Evolutionary conservation across 2,888 invertebrate genomes (phyloP).

Genomic region (Serripes groenlandicus): DNA sequence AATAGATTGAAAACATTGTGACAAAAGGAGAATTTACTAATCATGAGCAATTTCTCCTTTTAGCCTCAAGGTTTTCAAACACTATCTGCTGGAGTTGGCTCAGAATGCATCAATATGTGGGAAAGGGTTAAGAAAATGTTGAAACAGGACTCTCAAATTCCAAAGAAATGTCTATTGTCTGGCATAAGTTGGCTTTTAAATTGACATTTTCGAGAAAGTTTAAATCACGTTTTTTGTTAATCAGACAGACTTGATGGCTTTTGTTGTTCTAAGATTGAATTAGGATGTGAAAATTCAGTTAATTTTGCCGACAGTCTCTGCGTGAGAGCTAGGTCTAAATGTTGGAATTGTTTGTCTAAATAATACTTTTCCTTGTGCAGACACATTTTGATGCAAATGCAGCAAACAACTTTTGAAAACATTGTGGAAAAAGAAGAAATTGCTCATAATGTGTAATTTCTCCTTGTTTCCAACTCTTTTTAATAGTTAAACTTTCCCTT

Average conservation of each 20-base stretch:
- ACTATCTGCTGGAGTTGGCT: not conserved
- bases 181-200: not conserved
- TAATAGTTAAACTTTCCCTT: too few species aligned
- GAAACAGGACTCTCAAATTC: too few species aligned
- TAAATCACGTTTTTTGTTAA: not conserved
- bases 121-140: not conserved
- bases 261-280: not conserved
- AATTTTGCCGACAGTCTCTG: not conserved
- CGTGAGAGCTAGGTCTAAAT: not conserved
- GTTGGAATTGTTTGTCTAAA: not conserved
- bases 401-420: too few species aligned
- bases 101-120: not conserved
- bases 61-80: not conserved
- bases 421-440: too few species aligned
- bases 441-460: too few species aligned
- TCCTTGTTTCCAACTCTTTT: too few species aligned
- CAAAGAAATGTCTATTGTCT: not conserved
- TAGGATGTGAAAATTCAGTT: not conserved
- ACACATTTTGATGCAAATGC: too few species aligned
- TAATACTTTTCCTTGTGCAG: too few species aligned
- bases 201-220: not conserved
- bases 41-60: not conserved
- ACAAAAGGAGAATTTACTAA: not conserved
- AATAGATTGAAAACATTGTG: slow-evolving; percentile 4
- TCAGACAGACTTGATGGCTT: too few species aligned